Percentiles rank a stretch among this genome's conserved stretches.
Conservation (phyloP, 1,140 invertebrate genomes). For the Lepidurus couesii region DNA sequence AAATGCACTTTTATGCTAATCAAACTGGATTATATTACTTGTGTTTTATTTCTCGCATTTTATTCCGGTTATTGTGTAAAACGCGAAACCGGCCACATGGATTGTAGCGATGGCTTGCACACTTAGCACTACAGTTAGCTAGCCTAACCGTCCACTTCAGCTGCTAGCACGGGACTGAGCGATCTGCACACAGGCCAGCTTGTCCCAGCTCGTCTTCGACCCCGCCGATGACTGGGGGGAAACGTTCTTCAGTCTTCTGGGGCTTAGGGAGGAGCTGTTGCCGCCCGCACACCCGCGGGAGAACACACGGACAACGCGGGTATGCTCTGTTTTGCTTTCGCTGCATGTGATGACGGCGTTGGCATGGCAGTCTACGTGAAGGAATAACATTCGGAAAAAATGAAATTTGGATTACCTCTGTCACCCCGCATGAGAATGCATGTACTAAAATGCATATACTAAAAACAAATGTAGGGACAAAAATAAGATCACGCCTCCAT, state of each 20-base stretch:
- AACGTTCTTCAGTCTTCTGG: not conserved
- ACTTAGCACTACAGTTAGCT: not conserved
- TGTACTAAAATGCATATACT: not conserved
- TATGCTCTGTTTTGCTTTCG: not conserved
- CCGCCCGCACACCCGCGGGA: not conserved
- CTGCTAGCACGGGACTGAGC: not conserved
- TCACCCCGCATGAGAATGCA: not conserved
- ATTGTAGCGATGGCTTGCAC: not conserved
- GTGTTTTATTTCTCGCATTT: not conserved
- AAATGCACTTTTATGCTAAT: not conserved
- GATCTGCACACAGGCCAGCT: not conserved
- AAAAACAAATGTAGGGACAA: too few relatives aligned
- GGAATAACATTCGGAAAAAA: not conserved
- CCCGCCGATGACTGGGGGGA: not conserved
- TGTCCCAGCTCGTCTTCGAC: not conserved
- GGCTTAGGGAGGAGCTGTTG: not conserved
- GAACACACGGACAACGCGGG: not conserved
- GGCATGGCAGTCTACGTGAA: conserved; percentile 12
- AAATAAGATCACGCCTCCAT: too few relatives aligned
- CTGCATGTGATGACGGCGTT: conserved; percentile 11
- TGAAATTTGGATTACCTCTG: not conserved
- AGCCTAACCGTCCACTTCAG: not conserved
- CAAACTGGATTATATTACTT: not conserved
- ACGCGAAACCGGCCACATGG: not conserved
- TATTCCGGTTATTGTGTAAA: not conserved